Percentiles rank a stretch among this genome's conserved stretches.
These are phyloP conservation scores for Meandrusa payeni DNA, from an alignment of 2,888 invertebrate genomes.

Conservation along the genomic window DNA sequence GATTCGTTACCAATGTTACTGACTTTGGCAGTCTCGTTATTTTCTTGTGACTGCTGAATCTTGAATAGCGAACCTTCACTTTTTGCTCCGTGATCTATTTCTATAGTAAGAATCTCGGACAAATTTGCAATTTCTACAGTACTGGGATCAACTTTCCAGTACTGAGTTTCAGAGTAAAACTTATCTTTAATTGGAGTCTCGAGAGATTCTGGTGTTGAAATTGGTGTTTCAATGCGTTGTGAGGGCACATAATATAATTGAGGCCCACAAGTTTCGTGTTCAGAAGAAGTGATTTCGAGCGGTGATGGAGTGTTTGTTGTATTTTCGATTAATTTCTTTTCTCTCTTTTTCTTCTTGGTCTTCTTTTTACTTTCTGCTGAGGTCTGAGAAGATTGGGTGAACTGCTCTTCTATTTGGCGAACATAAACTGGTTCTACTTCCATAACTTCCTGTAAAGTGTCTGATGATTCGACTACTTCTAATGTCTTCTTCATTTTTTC, in stretches of 20 bases:
- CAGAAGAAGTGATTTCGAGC: slow-evolving; percentile 35
- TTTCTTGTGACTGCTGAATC: slow-evolving; percentile 24
- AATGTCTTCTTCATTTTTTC: slow-evolving; percentile 37
- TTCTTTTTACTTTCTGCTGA: slow-evolving; percentile 48
- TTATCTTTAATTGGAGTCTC: slow-evolving; percentile 70
- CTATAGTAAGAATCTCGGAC: slow-evolving; percentile 50
- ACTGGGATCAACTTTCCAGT: slow-evolving; percentile 64
- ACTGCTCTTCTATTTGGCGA: slow-evolving; percentile 27
- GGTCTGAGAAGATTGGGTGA: slow-evolving; percentile 21
- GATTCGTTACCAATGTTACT: slow-evolving; percentile 22
- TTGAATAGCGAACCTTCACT: slow-evolving; percentile 12
- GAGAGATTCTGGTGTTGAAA: slow-evolving; percentile 62
- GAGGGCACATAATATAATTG: slow-evolving; percentile 17
- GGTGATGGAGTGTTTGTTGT: slow-evolving; percentile 32
- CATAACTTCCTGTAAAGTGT: slow-evolving; percentile 18
- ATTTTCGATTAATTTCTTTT: slow-evolving; percentile 39
- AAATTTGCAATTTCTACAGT: slow-evolving; percentile 40
- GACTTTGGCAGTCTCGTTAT: slow-evolving; percentile 15
- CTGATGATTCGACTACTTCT: slow-evolving; percentile 15
- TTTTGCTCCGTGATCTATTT: slow-evolving; percentile 33
- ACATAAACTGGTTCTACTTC: slow-evolving; percentile 23
- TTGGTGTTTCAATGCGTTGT: slow-evolving; percentile 39
- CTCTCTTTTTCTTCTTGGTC: slow-evolving; percentile 59
- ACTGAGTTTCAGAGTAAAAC: slow-evolving; percentile 67
- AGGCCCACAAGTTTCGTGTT: slow-evolving; percentile 32